Conservation (phyloP, 1,140 invertebrate genomes). For the Brachionus calyciflorus region DNA sequence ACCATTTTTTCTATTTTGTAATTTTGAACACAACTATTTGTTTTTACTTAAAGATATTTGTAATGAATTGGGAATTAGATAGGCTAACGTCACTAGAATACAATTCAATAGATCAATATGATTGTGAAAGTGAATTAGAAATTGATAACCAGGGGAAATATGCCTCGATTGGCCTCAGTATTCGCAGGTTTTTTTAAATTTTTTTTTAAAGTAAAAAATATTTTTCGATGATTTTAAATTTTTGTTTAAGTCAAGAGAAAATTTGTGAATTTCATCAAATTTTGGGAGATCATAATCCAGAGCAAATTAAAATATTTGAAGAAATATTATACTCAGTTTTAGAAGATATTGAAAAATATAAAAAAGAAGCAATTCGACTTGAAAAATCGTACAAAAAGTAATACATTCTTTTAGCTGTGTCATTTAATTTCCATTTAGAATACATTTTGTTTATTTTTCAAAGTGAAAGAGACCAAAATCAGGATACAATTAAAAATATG, state of each 20-base stretch:
- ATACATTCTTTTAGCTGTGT: not conserved
- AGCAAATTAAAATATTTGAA: slow-evolving; percentile 22
- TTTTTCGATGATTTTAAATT: not conserved
- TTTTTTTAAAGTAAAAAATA: not conserved
- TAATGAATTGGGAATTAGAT: slow-evolving; percentile 33
- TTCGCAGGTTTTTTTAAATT: slow-evolving; percentile 1
- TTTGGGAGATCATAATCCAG: not conserved
- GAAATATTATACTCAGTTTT: slow-evolving; percentile 14
- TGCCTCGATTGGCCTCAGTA: not conserved
- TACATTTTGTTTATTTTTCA: not conserved
- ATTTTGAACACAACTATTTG: too few species aligned
- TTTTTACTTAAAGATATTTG: too few species aligned
- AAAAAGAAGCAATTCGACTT: not conserved
- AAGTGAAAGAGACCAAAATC: slow-evolving; percentile 35
- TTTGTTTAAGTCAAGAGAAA: slow-evolving; percentile 5
- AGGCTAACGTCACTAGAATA: too few species aligned
- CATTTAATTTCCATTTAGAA: too few species aligned
- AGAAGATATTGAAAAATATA: slow-evolving; percentile 14
- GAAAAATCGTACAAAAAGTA: slow-evolving; percentile 35
- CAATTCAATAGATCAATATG: too few species aligned
- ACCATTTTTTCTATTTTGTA: not conserved
- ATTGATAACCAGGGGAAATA: not conserved
- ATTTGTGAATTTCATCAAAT: slow-evolving; percentile 31
- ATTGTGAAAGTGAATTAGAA: too few species aligned
- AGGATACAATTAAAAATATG: slow-evolving; percentile 31